A percentile compares a stretch with the other conserved stretches of the same genome.
phyloP scores from a whole-genome alignment of 2,113 vertebrate genomes.

The Nanorana parkeri region DNA sequence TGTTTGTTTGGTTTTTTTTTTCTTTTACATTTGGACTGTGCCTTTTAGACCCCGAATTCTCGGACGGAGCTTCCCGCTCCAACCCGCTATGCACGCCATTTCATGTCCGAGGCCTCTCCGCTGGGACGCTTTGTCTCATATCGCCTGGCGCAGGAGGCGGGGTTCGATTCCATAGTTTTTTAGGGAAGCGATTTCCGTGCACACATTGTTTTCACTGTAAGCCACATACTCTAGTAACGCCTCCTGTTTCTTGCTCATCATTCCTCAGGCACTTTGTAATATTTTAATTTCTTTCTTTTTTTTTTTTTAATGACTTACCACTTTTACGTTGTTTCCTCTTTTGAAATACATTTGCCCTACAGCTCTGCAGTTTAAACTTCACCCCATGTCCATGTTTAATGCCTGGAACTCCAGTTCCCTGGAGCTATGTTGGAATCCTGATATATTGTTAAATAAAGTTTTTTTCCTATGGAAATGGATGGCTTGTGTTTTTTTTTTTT shows the following conservation, averaged over 20 bases:
- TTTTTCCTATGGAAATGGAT: constrained; percentile 90
- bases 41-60: constrained; percentile 56
- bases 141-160: constrained; percentile 46
- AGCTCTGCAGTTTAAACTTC: constrained; percentile 75
- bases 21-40: constrained; percentile 49
- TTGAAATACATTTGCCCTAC: constrained; percentile 69
- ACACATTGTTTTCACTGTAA: constrained; percentile 1
- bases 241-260: constrained; percentile 44
- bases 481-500: constrained; percentile 60
- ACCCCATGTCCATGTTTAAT: constrained; percentile 77
- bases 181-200: constrained; percentile 45
- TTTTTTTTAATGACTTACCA: constrained; percentile 15
- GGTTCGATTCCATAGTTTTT: constrained; percentile 50
- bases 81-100: constrained; percentile 57
- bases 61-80: constrained; percentile 47
- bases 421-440: constrained; percentile 83
- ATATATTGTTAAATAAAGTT: constrained; percentile 93
- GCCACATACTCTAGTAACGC: constrained; percentile 20
- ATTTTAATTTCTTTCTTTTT: constrained; percentile 68
- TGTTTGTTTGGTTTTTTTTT: constrained; percentile 19
- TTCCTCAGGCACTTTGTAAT: constrained; percentile 60
- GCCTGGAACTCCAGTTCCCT: constrained; percentile 82
- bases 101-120: constrained; percentile 57
- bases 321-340: constrained; percentile 67
- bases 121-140: constrained; percentile 47